A percentile compares a stretch with the other conserved stretches of the same genome.
These are phyloP conservation scores for Gadus chalcogrammus DNA, from an alignment of 2,113 vertebrate species.

Conservation along the genomic window DNA sequence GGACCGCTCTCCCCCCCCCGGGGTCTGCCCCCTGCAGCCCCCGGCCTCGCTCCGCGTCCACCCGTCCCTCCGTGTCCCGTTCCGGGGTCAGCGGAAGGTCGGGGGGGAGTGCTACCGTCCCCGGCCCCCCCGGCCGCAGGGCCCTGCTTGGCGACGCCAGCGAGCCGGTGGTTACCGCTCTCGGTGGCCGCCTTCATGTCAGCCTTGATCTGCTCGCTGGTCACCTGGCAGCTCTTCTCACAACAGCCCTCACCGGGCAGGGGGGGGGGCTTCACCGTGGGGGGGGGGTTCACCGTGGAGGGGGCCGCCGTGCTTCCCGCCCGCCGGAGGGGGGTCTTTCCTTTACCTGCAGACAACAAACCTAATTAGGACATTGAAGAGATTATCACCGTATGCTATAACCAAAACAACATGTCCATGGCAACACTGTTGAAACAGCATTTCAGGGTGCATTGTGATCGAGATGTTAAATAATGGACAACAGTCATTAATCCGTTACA, in stretches of 20 bases:
- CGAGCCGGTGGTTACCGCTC: constrained; percentile 36
- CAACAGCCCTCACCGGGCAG: constrained; percentile 78
- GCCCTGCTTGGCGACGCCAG: background rate
- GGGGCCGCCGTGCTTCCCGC: constrained; percentile 20
- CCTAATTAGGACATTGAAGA: background rate
- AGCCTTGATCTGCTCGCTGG: constrained; percentile 97
- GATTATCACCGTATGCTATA: background rate
- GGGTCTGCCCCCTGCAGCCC: constrained; percentile 11
- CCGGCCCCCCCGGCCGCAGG: background rate
- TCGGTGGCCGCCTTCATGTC: constrained; percentile 96
- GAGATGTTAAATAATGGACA: background rate
- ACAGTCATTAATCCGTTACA: background rate
- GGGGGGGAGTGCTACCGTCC: background rate
- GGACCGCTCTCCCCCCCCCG: background rate
- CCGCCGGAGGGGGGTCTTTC: constrained; percentile 93
- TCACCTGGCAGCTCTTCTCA: constrained; percentile 98
- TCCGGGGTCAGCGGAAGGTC: constrained; percentile 29
- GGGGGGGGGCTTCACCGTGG: constrained; percentile 9
- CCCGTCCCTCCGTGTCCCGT: background rate
- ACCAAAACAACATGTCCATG: background rate
- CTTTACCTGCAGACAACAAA: constrained; percentile 79
- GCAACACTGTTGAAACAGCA: too few relatives aligned
- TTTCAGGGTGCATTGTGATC: too few relatives aligned
- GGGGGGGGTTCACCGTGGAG: background rate
- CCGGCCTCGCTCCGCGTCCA: constrained; percentile 18